Conservation (phyloP, 2,113 vertebrate species). For the Limnothrissa miodon region DNA sequence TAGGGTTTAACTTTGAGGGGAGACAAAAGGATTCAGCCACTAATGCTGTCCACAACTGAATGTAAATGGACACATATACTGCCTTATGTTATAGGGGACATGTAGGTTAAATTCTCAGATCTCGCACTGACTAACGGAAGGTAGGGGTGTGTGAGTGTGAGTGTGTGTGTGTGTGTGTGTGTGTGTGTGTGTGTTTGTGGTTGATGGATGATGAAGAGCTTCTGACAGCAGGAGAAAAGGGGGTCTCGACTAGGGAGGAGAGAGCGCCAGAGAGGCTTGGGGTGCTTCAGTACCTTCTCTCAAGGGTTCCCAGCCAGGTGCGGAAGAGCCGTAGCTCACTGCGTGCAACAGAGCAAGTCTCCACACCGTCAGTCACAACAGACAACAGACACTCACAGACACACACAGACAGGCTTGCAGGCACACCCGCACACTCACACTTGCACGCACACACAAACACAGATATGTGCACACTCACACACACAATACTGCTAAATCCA, state of each 20-base stretch:
- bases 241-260: not conserved
- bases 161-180: not conserved
- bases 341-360: conserved; percentile 66
- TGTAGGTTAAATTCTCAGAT: no score
- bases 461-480: not conserved
- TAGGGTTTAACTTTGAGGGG: no score
- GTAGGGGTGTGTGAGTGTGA: not conserved
- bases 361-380: conserved; percentile 44
- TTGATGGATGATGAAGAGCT: not conserved
- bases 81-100: no score
- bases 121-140: no score
- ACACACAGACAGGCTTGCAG: not conserved
- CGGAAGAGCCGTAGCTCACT: conserved; percentile 66
- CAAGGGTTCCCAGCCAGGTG: conserved; percentile 66
- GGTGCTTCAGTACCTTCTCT: conserved; percentile 59
- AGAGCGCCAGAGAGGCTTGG: not conserved
- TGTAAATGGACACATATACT: not conserved
- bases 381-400: not conserved
- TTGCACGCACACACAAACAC: not conserved
- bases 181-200: not conserved
- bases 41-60: no score
- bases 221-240: not conserved
- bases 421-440: conserved; percentile 2
- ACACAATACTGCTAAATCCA: not conserved
- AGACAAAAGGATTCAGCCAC: no score